phyloP scores from a whole-genome alignment of 1,140 invertebrate genomes.

The Heliconius melpomene region DNA sequence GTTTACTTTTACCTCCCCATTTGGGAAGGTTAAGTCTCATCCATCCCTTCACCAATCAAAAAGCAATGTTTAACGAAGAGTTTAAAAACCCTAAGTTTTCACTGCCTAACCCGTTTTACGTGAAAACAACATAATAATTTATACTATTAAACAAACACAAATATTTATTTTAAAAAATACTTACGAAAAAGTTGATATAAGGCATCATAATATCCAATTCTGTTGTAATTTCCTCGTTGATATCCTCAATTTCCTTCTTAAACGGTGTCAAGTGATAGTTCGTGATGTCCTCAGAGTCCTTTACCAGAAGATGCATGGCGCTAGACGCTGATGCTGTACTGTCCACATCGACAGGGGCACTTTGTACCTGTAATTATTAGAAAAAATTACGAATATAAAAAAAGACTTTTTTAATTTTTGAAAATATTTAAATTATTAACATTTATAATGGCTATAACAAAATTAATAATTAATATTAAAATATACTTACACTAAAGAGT shows the following conservation, averaged over 20 bases:
- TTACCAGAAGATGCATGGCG: constrained; percentile 34
- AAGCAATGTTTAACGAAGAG: too few relatives aligned
- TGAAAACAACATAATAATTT: too few relatives aligned
- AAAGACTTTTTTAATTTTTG: background rate
- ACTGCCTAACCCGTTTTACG: too few relatives aligned
- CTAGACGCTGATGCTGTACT: constrained; percentile 10
- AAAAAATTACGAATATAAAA: background rate
- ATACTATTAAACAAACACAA: too few relatives aligned
- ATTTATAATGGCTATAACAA: background rate
- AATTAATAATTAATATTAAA: background rate
- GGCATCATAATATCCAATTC: constrained; percentile 35
- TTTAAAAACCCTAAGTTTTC: too few relatives aligned
- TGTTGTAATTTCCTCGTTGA: constrained; percentile 28
- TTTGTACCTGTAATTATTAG: background rate
- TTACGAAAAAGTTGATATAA: constrained; percentile 45
- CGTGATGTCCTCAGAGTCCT: constrained; percentile 24
- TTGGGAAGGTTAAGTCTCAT: too few relatives aligned
- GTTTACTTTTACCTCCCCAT: too few relatives aligned
- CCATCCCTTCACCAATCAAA: too few relatives aligned
- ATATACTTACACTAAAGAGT: constrained; percentile 26
- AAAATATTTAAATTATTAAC: background rate
- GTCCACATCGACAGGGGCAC: constrained; percentile 22
- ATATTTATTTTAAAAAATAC: background rate
- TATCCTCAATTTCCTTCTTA: constrained; percentile 23
- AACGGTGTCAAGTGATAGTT: constrained; percentile 33